phyloP scores from a whole-genome alignment of 1,140 invertebrate genomes.

The Lasioglossum baleicum region DNA sequence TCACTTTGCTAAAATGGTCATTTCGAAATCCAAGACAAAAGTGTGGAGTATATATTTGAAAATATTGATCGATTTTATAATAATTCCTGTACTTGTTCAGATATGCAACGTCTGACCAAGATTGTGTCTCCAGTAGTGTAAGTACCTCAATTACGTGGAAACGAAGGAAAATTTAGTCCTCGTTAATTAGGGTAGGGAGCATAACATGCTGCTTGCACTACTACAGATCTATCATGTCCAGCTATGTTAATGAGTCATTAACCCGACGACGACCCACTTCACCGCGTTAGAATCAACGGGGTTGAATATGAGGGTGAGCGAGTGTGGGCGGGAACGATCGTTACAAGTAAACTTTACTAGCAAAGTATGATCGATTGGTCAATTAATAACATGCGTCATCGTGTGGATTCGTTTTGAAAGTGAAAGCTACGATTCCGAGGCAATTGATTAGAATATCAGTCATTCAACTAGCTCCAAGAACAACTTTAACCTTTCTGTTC shows the following conservation, averaged over 20 bases:
- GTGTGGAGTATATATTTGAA: too few species aligned
- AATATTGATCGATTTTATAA: too few species aligned
- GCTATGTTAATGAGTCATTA: conserved; percentile 65
- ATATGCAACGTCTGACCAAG: too few species aligned
- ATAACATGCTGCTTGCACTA: conserved; percentile 39
- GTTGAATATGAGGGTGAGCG: neutral
- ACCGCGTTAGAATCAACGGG: neutral
- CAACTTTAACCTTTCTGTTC: too few species aligned
- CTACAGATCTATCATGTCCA: conserved; percentile 58
- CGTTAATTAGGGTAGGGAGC: conserved; percentile 32
- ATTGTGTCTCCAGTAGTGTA: too few species aligned
- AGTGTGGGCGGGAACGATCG: conserved; percentile 5
- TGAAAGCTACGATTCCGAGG: neutral
- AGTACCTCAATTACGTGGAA: neutral
- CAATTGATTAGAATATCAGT: neutral
- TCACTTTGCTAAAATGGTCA: too few species aligned
- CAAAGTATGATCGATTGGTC: conserved; percentile 42
- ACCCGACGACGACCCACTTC: conserved; percentile 53
- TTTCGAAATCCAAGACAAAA: too few species aligned
- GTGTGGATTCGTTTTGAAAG: neutral
- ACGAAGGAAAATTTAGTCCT: conserved; percentile 19
- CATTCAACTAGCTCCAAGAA: too few species aligned
- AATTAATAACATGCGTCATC: neutral
- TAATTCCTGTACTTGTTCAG: too few species aligned
- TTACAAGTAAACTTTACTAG: conserved; percentile 46